phyloP scores from a whole-genome alignment of 2,797 vertebrate genomes.

The Anabacerthia variegaticeps region DNA sequence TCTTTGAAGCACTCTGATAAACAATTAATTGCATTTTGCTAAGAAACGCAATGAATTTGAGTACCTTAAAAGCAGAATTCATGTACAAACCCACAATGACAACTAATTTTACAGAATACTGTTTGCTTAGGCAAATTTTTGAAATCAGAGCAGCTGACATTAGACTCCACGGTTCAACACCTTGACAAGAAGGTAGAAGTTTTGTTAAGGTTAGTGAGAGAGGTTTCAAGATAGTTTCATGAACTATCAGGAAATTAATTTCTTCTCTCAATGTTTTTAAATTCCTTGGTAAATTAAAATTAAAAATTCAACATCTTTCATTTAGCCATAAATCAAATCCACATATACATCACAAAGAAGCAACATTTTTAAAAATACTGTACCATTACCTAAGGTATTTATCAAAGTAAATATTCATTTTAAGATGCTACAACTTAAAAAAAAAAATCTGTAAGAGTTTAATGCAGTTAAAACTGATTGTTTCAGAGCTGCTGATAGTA shows the following conservation, averaged over 20 bases:
- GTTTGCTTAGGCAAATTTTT: neutral
- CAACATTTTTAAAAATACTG: neutral
- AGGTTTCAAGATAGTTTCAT: neutral
- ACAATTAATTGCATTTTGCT: neutral
- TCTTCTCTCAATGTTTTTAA: neutral
- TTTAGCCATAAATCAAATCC: neutral
- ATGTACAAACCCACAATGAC: neutral
- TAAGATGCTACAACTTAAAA: neutral
- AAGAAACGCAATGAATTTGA: neutral
- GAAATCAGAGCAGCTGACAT: neutral
- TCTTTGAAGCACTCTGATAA: neutral
- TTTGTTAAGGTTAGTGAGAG: neutral
- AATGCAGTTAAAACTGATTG: neutral
- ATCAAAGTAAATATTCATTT: neutral
- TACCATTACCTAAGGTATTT: neutral
- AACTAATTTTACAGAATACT: neutral
- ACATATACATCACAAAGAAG: neutral
- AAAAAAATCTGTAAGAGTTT: neutral
- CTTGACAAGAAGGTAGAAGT: neutral
- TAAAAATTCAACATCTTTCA: neutral
- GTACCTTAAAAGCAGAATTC: neutral
- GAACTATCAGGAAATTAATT: neutral
- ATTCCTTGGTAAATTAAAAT: neutral
- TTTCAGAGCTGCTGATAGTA: neutral
- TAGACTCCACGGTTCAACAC: neutral